These are phyloP conservation scores for Bufo gargarizans DNA, from an alignment of 2,113 vertebrate genomes.

Conservation along the genomic window DNA sequence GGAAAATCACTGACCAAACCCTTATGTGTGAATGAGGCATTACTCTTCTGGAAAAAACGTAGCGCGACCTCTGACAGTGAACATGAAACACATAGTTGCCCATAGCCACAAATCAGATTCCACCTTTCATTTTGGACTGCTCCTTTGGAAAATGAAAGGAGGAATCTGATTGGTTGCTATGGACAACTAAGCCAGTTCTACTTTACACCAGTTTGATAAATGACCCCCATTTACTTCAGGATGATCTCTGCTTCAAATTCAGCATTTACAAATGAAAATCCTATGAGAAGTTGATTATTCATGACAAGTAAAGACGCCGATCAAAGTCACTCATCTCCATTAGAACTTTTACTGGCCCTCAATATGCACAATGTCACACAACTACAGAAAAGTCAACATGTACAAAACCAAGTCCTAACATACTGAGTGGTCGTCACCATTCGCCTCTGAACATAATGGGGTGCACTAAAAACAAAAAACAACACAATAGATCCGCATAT, in stretches of 20 bases:
- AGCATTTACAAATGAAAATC: neutral
- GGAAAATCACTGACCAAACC: too few species aligned
- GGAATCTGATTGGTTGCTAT: too few species aligned
- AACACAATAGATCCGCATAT: neutral
- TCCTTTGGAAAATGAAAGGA: too few species aligned
- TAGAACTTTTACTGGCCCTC: neutral
- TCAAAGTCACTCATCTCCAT: neutral
- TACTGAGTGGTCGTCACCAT: neutral
- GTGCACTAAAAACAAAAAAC: neutral
- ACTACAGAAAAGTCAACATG: neutral
- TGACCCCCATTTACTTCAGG: too few species aligned
- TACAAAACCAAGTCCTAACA: constrained; percentile 1
- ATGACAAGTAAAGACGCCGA: neutral
- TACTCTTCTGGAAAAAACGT: too few species aligned
- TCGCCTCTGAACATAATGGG: neutral
- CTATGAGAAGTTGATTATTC: neutral
- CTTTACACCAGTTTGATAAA: too few species aligned
- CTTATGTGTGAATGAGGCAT: too few species aligned
- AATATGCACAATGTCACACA: constrained; percentile 13
- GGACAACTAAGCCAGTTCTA: too few species aligned
- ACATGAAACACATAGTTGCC: too few species aligned
- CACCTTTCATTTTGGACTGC: too few species aligned
- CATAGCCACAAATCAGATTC: too few species aligned
- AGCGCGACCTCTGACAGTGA: too few species aligned
- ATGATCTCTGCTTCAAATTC: neutral